Evolutionary conservation across 2,888 invertebrate species (phyloP), one percentile per base, ranked within the genome.

Genomic region (Prosapia bicincta): DNA sequence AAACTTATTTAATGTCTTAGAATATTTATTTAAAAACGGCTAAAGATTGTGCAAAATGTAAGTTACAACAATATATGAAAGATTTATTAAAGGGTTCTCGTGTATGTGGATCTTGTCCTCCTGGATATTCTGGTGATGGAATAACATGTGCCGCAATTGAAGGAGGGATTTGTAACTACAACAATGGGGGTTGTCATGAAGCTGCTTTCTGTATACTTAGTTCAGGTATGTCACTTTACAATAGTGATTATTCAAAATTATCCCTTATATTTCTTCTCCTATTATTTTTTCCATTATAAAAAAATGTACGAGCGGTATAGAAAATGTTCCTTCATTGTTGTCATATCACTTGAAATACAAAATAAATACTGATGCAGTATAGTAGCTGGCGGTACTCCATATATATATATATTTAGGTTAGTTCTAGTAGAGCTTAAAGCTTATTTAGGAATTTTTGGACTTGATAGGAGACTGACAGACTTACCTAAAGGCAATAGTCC

Each of bases 51-150:
- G n/a, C n/a, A n/a, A n/a, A n/a, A n/a, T n/a, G n/a, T n/a, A n/a
- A n/a, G n/a, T n/a, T n/a, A n/a, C n/a, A n/a, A n/a, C n/a, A n/a
- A n/a, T n/a, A n/a, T n/a, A n/a, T n/a, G n/a, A n/a, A n/a, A n/a
- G n/a, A n/a, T n/a, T n/a, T n/a, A n/a, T n/a, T n/a, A n/a, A 79
- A 91, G 90, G 98, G 98, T 7, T 96, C 97, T 0, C 89, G 92
- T 78, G 88, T 89, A 26, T 99, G 99, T 84, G 96, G 93, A 0
- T 84, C 90, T 0, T 99, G 99, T 85, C 98, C 98, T 0, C 83
- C 92, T 20, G 97, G 97, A 13, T 98, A 93, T 85, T 86, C 88
- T 79, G 98, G 98, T 0, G 92, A 97, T 83, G 98, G 98, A 1
- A 84, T 88, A 0, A 88, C 86, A 0, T 97, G 98, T 83, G 85